phyloP scores from a whole-genome alignment of 2,113 vertebrate genomes.

The Heterochromis multidens region DNA sequence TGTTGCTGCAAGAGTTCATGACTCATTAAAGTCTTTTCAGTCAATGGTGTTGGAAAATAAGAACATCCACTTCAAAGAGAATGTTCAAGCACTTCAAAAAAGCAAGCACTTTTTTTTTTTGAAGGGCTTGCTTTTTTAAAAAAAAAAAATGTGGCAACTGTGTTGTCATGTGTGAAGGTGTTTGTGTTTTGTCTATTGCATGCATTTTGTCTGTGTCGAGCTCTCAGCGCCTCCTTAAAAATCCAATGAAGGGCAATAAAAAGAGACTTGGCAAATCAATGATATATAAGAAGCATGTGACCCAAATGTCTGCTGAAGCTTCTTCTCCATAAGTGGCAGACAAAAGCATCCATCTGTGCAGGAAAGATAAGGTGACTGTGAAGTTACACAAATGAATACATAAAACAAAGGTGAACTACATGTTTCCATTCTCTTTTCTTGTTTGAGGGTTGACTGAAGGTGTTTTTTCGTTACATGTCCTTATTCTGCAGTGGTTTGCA shows the following conservation, averaged over 20 bases:
- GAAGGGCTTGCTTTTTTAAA: too few species aligned
- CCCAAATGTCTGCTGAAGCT: background rate
- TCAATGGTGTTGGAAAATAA: background rate
- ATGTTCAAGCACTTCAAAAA: background rate
- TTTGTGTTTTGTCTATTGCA: background rate
- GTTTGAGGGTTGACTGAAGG: background rate
- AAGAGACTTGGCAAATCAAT: background rate
- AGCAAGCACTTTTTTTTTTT: background rate
- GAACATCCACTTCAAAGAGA: background rate
- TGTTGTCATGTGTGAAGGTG: background rate
- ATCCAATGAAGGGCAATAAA: background rate
- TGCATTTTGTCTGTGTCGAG: background rate
- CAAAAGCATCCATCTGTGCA: background rate
- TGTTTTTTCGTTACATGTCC: background rate
- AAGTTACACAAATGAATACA: background rate
- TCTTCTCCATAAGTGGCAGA: background rate
- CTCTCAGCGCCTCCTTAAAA: background rate
- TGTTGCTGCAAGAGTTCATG: background rate
- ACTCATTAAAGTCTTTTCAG: background rate
- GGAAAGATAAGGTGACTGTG: background rate
- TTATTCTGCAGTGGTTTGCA: background rate
- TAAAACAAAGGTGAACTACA: background rate
- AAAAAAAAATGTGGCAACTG: background rate
- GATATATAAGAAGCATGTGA: background rate
- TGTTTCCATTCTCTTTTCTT: background rate